Base-by-base conservation (phyloP, 2,797 vertebrate species). In the Xiphophorus birchmanni region DNA sequence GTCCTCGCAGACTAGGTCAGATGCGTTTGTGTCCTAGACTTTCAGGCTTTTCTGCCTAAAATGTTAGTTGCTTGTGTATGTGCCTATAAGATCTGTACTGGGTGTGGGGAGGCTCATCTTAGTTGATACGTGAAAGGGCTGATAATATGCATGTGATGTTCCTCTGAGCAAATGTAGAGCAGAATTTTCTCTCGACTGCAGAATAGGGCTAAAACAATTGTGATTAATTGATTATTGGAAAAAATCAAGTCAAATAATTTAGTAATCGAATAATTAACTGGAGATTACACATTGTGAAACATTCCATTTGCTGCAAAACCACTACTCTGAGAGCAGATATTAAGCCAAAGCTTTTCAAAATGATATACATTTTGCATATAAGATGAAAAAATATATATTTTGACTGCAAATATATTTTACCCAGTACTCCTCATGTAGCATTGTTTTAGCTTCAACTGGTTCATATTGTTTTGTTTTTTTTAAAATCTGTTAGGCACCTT, bases 1-100 rank as follows among this genome's bases (percentile, higher is more conserved):
- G 96, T 76, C 97, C 98, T 42, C 96, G 98, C 80, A 96, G 97
- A 80, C 96, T 98, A 40, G 97, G 98, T 98, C 81, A 95, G 96
- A 11, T 23, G 21, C 37, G 42, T 69, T 26, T 67, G 35, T 67
- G 17, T 23, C 4, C 10, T 26, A 3, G 4, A 37, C 9, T 42
- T 69, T 40, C 35, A 4, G 40, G 3, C 18, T 72, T 40, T 63
- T 32, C 6, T 35, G 63, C 63, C 32, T 65, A 18, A 65, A 37
- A 60, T 29, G 32, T 35, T 35, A 35, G 7, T 7, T 37, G 15
- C 29, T 63, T 32, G 58, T 56, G 2, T 26, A n/a, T 60, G 6
- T 60, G 12, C 29, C 29, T 37, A 18, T 35, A 35, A 18, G 13
- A 32, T 15, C 0, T 35, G 5, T 35, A 17, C 13, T 4, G 15